Evolutionary conservation across 2,797 vertebrate genomes (phyloP).

Genomic region (Coracias cyanogaster): DNA sequence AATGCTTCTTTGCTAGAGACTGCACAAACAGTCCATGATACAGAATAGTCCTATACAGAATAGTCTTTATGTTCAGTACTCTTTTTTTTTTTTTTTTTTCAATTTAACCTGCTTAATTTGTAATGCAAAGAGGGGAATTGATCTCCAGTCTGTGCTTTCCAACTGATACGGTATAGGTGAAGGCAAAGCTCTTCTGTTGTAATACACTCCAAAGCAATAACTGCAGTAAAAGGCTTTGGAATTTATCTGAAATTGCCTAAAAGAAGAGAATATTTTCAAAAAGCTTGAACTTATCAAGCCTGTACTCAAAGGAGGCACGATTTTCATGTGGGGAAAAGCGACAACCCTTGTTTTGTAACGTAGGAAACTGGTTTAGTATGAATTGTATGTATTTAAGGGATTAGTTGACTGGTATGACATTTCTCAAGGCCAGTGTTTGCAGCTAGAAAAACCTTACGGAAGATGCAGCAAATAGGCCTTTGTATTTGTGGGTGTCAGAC

Average conservation of each 20-base stretch:
- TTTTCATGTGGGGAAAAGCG: background rate
- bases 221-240: background rate
- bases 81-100: background rate
- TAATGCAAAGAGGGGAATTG: background rate
- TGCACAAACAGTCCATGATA: background rate
- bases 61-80: background rate
- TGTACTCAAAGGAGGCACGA: background rate
- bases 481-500: background rate
- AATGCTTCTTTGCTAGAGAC: background rate
- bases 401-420: background rate
- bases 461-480: background rate
- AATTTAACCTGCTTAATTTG: background rate
- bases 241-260: background rate
- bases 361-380: background rate
- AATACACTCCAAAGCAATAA: background rate
- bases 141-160: background rate
- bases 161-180: background rate
- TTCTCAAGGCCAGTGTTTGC: background rate
- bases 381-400: background rate
- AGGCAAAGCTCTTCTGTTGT: background rate
- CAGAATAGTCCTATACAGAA: background rate
- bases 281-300: background rate
- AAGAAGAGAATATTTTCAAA: background rate
- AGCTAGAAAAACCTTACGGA: background rate
- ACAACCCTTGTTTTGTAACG: background rate